These are phyloP conservation scores for Ormyrus rosae DNA, from an alignment of 2,888 invertebrate species.

Conservation along the genomic window DNA sequence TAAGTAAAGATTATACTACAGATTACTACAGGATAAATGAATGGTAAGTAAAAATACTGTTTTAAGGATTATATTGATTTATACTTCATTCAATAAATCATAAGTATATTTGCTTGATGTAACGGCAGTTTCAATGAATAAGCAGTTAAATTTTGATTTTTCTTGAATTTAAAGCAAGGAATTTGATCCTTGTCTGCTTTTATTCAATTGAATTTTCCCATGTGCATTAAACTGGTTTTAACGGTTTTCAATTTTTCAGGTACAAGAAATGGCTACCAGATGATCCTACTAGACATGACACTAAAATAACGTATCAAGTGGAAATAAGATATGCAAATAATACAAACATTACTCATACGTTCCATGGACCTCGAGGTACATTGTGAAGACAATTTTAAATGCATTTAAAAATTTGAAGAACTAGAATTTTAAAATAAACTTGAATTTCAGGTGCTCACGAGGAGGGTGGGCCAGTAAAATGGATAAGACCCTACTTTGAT, in stretches of 20 bases:
- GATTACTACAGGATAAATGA: slow-evolving; percentile 94
- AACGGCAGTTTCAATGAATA: no score
- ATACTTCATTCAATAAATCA: no score
- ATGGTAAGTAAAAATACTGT: slow-evolving; percentile 78
- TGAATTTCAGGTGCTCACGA: slow-evolving; percentile 84
- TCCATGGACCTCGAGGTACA: slow-evolving; percentile 90
- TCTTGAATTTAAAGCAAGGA: no score
- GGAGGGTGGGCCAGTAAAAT: slow-evolving; percentile 93
- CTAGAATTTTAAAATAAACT: slow-evolving; percentile 52
- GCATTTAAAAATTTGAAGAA: slow-evolving; percentile 38
- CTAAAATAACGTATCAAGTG: slow-evolving; percentile 95
- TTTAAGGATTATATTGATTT: no score
- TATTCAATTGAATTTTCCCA: no score
- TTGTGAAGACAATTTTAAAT: slow-evolving; percentile 8
- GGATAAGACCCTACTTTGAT: slow-evolving; percentile 97
- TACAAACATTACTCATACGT: slow-evolving; percentile 97
- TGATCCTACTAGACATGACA: slow-evolving; percentile 89
- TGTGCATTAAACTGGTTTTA: slow-evolving; percentile 40
- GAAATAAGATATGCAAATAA: slow-evolving; percentile 95
- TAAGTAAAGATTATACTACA: slow-evolving; percentile 91
- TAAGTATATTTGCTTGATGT: no score
- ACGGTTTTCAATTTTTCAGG: slow-evolving; percentile 69
- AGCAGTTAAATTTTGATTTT: no score
- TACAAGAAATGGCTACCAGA: slow-evolving; percentile 95
- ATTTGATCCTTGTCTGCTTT: no score